These are phyloP conservation scores for Trichonephila clavata DNA, from an alignment of 1,140 invertebrate species.

Conservation along the genomic window DNA sequence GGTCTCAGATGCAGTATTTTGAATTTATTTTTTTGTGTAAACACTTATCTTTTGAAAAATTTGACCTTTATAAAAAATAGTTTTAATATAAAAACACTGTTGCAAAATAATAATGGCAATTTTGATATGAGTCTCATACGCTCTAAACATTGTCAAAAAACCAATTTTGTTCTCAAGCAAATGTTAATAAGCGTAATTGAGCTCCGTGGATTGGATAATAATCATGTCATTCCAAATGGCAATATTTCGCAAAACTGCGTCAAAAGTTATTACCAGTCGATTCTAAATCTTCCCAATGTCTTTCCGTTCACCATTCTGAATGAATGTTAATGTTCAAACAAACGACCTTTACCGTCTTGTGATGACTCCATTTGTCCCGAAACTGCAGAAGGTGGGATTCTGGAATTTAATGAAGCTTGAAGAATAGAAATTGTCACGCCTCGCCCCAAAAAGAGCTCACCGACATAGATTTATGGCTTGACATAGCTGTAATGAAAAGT, in stretches of 20 bases:
- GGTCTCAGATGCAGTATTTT: too few species aligned
- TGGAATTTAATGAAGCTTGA: conserved; percentile 68
- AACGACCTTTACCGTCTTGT: conserved; percentile 33
- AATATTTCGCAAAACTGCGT: conserved; percentile 14
- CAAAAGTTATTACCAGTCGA: conserved; percentile 1
- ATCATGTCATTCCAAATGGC: not conserved
- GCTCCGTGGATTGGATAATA: conserved; percentile 22
- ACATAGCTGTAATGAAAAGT: conserved; percentile 70
- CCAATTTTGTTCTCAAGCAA: not conserved
- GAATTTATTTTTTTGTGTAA: too few species aligned
- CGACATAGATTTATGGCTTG: conserved; percentile 60
- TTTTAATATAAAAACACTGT: too few species aligned
- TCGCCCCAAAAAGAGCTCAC: conserved; percentile 16
- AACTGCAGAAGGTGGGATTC: conserved; percentile 45
- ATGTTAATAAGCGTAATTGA: conserved; percentile 28
- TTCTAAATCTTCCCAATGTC: conserved; percentile 26
- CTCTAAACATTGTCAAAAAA: not conserved
- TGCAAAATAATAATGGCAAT: not conserved
- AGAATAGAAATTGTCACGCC: conserved; percentile 67
- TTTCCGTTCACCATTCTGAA: conserved; percentile 31
- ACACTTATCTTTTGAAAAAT: too few species aligned
- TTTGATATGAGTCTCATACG: not conserved
- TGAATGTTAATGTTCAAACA: conserved; percentile 72
- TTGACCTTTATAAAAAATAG: too few species aligned
- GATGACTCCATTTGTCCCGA: conserved; percentile 66